Conservation (phyloP, 2,113 vertebrate species). For the Hypanus sabinus region DNA sequence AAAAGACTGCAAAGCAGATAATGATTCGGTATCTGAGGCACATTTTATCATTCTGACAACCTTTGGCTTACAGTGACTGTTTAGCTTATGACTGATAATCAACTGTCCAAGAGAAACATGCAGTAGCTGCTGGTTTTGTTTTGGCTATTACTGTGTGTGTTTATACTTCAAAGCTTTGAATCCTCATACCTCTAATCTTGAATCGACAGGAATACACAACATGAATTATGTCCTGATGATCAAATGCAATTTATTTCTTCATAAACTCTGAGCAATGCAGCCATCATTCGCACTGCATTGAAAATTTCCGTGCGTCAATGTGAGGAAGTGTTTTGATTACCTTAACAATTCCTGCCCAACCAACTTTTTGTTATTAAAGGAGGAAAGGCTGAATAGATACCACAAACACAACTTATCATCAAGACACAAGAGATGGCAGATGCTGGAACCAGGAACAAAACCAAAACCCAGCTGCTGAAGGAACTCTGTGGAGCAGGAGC, state of each 20-base stretch:
- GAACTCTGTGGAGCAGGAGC: no score
- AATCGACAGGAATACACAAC: not conserved
- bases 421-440: no score
- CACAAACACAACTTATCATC: not conserved
- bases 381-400: not conserved
- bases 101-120: not conserved
- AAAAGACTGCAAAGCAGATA: not conserved
- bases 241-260: not conserved
- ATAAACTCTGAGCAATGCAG: not conserved
- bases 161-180: not conserved
- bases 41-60: not conserved
- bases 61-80: not conserved
- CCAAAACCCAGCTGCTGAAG: no score
- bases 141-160: not conserved
- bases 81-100: not conserved
- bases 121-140: not conserved
- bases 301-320: not conserved
- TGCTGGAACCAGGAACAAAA: no score
- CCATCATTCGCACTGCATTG: not conserved
- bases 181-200: not conserved
- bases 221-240: not conserved
- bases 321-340: not conserved
- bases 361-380: not conserved
- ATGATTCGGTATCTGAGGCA: not conserved
- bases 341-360: no score